A percentile compares a stretch with the other conserved stretches of the same genome.
These are phyloP conservation scores for Ganaspis brasiliensis DNA, from an alignment of 2,888 invertebrate species.

Conservation along the genomic window DNA sequence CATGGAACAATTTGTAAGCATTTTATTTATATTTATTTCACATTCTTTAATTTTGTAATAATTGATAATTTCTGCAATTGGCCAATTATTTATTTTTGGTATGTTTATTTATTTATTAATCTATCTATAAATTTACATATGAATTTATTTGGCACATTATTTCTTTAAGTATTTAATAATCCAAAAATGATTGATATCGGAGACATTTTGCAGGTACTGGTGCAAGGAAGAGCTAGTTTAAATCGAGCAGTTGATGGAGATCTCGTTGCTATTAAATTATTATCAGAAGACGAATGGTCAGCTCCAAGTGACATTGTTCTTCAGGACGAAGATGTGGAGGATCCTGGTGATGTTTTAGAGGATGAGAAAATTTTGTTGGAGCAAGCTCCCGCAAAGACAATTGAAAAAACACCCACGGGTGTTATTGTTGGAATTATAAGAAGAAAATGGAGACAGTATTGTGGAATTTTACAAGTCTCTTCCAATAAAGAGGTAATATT, in stretches of 20 bases:
- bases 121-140: too few species aligned
- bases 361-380: conserved; percentile 82
- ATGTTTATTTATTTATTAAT: too few species aligned
- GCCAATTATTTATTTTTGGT: too few species aligned
- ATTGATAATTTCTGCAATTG: neutral
- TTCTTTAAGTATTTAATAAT: neutral
- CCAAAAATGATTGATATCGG: too few species aligned
- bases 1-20: conserved; percentile 89
- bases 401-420: conserved; percentile 83
- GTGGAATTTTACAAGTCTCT: conserved; percentile 94
- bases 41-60: conserved; percentile 31
- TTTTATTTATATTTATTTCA: neutral
- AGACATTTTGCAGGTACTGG: conserved; percentile 84
- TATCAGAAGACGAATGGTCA: conserved; percentile 95
- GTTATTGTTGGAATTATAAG: conserved; percentile 96
- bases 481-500: conserved; percentile 84
- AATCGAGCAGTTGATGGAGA: conserved; percentile 98
- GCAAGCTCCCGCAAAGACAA: conserved; percentile 67
- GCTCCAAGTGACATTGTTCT: conserved; percentile 92
- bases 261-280: conserved; percentile 93
- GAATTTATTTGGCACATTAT: too few species aligned
- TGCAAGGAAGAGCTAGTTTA: conserved; percentile 92
- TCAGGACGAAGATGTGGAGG: conserved; percentile 87
- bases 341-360: conserved; percentile 86
- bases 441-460: conserved; percentile 98